A percentile compares a stretch with the other conserved stretches of the same genome.
Evolutionary conservation across 2,888 invertebrate species (phyloP).

Genomic region (Drosophila paracracens): DNA sequence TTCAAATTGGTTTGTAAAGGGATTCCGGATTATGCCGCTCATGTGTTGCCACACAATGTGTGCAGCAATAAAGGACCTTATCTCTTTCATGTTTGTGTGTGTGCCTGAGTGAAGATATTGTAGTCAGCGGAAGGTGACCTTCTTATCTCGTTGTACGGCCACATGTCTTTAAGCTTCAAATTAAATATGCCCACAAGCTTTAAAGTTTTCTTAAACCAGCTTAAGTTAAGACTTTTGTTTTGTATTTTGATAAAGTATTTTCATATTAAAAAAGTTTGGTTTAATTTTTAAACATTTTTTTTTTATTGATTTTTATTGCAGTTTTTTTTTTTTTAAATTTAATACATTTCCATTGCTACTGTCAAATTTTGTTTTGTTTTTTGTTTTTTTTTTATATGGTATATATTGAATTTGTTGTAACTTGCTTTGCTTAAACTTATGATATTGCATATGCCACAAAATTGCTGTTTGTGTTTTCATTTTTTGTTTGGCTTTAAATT

Average conservation of each 20-base stretch:
- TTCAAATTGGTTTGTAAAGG: background rate
- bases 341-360: slow-evolving; percentile 62
- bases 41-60: background rate
- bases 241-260: background rate
- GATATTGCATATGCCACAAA: slow-evolving; percentile 77
- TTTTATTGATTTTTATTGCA: slow-evolving; percentile 36
- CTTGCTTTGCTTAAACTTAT: slow-evolving; percentile 58
- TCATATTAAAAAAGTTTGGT: background rate
- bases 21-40: background rate
- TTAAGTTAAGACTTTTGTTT: background rate
- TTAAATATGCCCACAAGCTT: background rate
- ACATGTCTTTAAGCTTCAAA: background rate
- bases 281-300: slow-evolving; percentile 46
- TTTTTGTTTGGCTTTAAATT: slow-evolving; percentile 16
- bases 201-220: background rate
- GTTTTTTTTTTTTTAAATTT: slow-evolving; percentile 25
- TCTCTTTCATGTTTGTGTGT: background rate
- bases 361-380: slow-evolving; percentile 36
- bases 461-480: slow-evolving; percentile 49
- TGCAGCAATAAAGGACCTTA: background rate
- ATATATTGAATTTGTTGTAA: slow-evolving; percentile 29
- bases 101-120: background rate
- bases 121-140: background rate
- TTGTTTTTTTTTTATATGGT: slow-evolving; percentile 15
- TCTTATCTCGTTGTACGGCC: background rate